Evolutionary conservation across 2,888 invertebrate genomes (phyloP).

Genomic region (Tridacna crocea): DNA sequence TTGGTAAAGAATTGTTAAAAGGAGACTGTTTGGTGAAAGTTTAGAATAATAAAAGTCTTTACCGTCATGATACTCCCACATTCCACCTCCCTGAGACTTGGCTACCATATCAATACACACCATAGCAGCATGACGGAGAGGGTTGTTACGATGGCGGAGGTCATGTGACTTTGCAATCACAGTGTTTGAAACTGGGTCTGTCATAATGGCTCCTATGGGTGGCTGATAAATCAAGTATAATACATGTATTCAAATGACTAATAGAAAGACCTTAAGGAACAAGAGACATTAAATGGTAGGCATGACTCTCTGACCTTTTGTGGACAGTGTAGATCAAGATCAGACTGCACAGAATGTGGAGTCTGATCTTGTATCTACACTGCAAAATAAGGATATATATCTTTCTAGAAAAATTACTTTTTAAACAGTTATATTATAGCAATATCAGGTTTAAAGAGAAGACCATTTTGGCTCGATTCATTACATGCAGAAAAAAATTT

Average conservation of each 20-base stretch:
- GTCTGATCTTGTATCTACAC: too few relatives aligned
- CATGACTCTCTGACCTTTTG: too few relatives aligned
- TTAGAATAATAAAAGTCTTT: not conserved
- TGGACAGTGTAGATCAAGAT: too few relatives aligned
- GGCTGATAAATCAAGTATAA: conserved; percentile 49
- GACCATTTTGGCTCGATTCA: too few relatives aligned
- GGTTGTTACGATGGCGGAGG: conserved; percentile 86
- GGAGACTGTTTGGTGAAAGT: not conserved
- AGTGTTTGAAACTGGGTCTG: conserved; percentile 89
- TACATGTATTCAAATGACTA: too few relatives aligned
- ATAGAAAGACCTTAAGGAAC: too few relatives aligned
- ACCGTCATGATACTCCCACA: conserved; percentile 83
- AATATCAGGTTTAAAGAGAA: too few relatives aligned
- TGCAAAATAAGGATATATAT: not conserved
- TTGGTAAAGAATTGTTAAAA: too few relatives aligned
- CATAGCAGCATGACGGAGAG: conserved; percentile 93
- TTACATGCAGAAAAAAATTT: too few relatives aligned
- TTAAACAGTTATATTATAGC: too few relatives aligned
- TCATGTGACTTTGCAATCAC: conserved; percentile 89
- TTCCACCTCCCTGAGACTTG: conserved; percentile 91
- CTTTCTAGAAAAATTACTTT: not conserved
- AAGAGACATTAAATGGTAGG: too few relatives aligned
- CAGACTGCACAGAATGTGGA: too few relatives aligned
- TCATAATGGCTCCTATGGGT: conserved; percentile 87
- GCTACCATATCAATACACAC: conserved; percentile 94